These are phyloP conservation scores for Cryptus viduatorius DNA, from an alignment of 2,888 invertebrate species.

Conservation along the genomic window DNA sequence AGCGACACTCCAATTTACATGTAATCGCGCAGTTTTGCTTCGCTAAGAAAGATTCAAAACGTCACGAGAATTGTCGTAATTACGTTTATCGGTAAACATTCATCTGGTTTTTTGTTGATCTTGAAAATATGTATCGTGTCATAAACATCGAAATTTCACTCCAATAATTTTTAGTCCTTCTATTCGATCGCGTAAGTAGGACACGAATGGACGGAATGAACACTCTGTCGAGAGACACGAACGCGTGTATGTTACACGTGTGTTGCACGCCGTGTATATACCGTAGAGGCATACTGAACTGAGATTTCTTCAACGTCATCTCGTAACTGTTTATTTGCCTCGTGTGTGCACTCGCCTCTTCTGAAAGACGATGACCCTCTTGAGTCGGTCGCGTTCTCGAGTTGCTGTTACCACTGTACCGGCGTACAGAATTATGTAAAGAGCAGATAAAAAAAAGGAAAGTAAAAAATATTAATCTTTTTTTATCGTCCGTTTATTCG, in stretches of 20 bases:
- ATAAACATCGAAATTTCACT: neutral
- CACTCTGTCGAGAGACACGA: slow-evolving; percentile 28
- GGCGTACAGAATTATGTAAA: slow-evolving; percentile 11
- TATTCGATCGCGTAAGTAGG: neutral
- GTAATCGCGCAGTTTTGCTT: neutral
- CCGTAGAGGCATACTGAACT: neutral
- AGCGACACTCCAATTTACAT: neutral
- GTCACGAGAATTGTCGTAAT: neutral
- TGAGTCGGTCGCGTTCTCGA: slow-evolving; percentile 6
- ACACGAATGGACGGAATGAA: slow-evolving; percentile 13
- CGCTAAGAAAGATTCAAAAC: neutral
- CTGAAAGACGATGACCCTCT: slow-evolving; percentile 34
- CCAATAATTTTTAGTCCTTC: neutral
- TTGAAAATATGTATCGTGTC: neutral
- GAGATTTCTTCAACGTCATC: slow-evolving; percentile 45
- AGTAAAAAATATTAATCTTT: neutral
- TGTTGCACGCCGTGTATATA: slow-evolving; percentile 4
- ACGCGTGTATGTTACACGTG: neutral
- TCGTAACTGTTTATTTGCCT: slow-evolving; percentile 39
- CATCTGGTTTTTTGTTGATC: neutral
- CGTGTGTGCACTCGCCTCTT: slow-evolving; percentile 5
- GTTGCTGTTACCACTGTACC: neutral
- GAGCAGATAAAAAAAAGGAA: neutral
- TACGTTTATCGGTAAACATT: neutral
- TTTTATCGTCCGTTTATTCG: neutral